Evolutionary conservation across 2,888 invertebrate species (phyloP), one percentile per base, ranked within the genome.

Genomic region (Exephanes ischioxanthus): DNA sequence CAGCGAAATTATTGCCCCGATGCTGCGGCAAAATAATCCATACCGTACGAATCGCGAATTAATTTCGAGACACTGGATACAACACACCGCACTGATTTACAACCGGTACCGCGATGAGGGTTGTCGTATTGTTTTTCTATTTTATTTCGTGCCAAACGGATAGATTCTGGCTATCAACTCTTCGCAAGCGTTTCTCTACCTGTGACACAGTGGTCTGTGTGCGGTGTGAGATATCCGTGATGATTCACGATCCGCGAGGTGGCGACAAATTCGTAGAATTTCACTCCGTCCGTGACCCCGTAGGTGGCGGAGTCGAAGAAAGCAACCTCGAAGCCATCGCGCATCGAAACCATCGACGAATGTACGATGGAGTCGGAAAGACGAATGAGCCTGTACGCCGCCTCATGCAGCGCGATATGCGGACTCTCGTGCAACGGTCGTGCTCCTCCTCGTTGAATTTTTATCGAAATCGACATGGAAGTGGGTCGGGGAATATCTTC

Each of bases 401-500:
- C 61, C 61, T 66, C 55, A 66, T 84, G 30, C 66, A 63, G 53
- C 75, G 30, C 41, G 37, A 80, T 48, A 16, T 16, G 22, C 58
- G 68, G 19, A 22, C n/a, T 45, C 37, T 73, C 26, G 11, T 66
- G 16, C 16, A 19, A 26, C 14, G 33, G 53, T 78, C 71, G 58
- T 61, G 51, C 45, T 70, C 37, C 45, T 68, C 67, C 53, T 53
- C 16, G 7, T 55, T 16, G 45, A 33, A n/a, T 67, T 80, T 80
- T 66, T 80, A 77, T 61, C 22, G 51, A 45, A 33, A 77, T 81
- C 72, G 76, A 81, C 77, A 67, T 84, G 72, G 67, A 80, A 80
- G 80, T 84, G 58, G 80, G 80, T 81, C 84, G 58, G 55, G 16
- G 48, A 79, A 79, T 83, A 85, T 85, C 85, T 79, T 83, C 75